Base-by-base conservation (phyloP, 1,140 invertebrate genomes). In the Drosophila kohkoa region DNA sequence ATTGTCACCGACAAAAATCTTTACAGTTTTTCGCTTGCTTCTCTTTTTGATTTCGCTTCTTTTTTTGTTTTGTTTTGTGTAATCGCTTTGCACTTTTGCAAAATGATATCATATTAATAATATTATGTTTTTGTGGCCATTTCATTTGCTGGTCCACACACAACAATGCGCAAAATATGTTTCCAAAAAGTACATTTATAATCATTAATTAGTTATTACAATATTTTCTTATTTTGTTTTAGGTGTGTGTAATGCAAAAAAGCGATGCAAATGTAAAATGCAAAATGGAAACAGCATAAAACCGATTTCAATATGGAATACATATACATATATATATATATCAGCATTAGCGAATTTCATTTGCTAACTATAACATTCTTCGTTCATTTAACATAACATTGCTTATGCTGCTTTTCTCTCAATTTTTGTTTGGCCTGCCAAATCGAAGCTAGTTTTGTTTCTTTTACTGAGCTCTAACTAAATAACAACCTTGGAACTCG, bases 1-100 rank as follows among this genome's bases (percentile, higher is more conserved):
- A 86, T 86, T 86, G 82, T 87, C 82, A 73, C 60, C 65, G 82
- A 77, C 3, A 79, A 81, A 85, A 63, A 72, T 76, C 41, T 75
- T 64, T 43, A 71, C 57, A 13, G n/a, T n/a, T 43, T 25, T 38
- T 25, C 48, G 20, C 48, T 10, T 49, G 4, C 20, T 45, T 48
- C 35, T 32, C 4, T 35, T 48, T 67, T 65, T 54, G 1, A 11
- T 30, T 5, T 65, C 28, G 43, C 49, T 15, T 20, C 11, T 46
- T 43, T 25, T 55, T 38, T 16, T 10, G 35, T 38, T 38, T 38
- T 38, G 7, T 38, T 38, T 30, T 59, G 7, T 43, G 7, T 54
- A 25, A 25, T 25, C 20, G 11, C 15, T 32, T 49, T 30, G 16
- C 6, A 16, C 4, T 6, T 25, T 54, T 32, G 15, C 20, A 25